phyloP scores from a whole-genome alignment of 2,113 vertebrate genomes.

The Phasianus colchicus region DNA sequence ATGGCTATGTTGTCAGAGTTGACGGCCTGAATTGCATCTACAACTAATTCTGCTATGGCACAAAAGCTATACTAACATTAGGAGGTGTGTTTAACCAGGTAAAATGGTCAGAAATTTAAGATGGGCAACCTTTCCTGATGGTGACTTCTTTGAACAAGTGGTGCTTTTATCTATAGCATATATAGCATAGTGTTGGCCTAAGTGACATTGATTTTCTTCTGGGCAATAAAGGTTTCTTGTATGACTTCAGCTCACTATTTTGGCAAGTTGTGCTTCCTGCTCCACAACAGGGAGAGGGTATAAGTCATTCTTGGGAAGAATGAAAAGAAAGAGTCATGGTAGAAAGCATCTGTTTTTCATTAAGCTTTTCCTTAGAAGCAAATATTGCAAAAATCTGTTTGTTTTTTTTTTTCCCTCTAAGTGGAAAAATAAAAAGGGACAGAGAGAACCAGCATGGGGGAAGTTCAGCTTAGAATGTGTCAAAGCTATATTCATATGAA shows the following conservation, averaged over 20 bases:
- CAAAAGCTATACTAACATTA: background rate
- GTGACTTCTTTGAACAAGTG: background rate
- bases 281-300: background rate
- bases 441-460: background rate
- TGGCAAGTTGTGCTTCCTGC: background rate
- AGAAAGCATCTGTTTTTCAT: conserved; percentile 12
- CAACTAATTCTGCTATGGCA: background rate
- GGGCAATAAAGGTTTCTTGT: background rate
- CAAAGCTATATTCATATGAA: background rate
- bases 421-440: background rate
- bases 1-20: background rate
- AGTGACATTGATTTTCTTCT: background rate
- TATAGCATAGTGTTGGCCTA: background rate
- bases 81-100: background rate
- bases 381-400: background rate
- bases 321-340: background rate
- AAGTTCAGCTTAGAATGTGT: background rate
- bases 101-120: background rate
- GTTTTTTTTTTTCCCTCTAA: background rate
- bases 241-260: background rate
- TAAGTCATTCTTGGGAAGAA: background rate
- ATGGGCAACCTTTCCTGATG: background rate
- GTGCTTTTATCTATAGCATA: background rate
- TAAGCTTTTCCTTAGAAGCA: background rate
- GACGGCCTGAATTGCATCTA: background rate